A percentile compares a stretch with the other conserved stretches of the same genome.
phyloP scores from a whole-genome alignment of 2,888 invertebrate genomes.

The Dendrolimus houi region DNA sequence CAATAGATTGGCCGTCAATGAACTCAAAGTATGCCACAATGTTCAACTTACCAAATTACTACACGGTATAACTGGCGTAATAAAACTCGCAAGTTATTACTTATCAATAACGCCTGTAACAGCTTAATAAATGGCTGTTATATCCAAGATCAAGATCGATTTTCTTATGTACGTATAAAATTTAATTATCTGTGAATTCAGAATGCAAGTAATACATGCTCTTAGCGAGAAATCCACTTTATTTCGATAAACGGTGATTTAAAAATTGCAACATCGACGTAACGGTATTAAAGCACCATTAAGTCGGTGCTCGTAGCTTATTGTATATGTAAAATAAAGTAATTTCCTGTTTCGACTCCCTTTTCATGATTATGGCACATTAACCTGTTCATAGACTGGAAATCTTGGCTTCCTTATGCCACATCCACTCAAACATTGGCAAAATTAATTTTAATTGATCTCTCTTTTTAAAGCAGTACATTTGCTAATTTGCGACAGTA shows the following conservation, averaged over 20 bases:
- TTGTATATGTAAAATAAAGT: constrained; percentile 46
- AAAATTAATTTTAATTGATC: too few species aligned
- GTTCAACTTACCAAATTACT: not conserved
- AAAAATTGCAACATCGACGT: constrained; percentile 45
- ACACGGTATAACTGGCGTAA: not conserved
- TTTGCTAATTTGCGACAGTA: too few species aligned
- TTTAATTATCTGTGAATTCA: not conserved
- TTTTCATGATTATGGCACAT: constrained; percentile 44
- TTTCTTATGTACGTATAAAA: not conserved
- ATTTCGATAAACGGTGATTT: constrained; percentile 35
- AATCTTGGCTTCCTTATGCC: constrained; percentile 11
- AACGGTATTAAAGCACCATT: constrained; percentile 58
- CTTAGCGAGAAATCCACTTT: constrained; percentile 28
- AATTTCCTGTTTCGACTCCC: constrained; percentile 50
- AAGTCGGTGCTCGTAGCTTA: constrained; percentile 38
- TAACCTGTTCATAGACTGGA: constrained; percentile 23
- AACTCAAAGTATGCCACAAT: not conserved
- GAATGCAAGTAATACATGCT: not conserved
- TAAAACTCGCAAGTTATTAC: not conserved
- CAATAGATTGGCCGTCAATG: not conserved
- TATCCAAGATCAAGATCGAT: not conserved
- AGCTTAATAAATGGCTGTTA: not conserved
- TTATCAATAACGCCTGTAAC: not conserved
- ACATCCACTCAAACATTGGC: not conserved
- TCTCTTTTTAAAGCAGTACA: too few species aligned